These are phyloP conservation scores for Oxyscelio sp. DNA, from an alignment of 2,888 invertebrate species.

Conservation along the genomic window DNA sequence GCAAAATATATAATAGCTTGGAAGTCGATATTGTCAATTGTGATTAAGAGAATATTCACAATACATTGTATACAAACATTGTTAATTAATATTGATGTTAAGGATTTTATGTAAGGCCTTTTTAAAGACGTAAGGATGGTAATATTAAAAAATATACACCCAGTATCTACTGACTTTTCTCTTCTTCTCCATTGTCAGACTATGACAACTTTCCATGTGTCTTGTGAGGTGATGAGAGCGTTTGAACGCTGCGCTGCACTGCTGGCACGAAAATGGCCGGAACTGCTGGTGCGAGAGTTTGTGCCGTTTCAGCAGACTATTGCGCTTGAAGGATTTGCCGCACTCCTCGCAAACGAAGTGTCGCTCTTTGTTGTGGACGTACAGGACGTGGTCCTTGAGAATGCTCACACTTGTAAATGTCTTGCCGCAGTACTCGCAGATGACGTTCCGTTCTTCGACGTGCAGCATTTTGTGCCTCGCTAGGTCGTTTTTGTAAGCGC, in stretches of 20 bases:
- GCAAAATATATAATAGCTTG: no score
- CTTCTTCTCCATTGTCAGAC: slow-evolving; percentile 81
- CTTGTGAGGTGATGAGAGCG: slow-evolving; percentile 85
- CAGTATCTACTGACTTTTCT: slow-evolving; percentile 81
- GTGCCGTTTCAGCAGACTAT: slow-evolving; percentile 85
- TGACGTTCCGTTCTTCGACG: slow-evolving; percentile 82
- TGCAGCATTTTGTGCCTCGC: no score
- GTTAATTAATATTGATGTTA: no score
- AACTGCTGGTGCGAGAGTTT: slow-evolving; percentile 85
- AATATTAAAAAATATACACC: no score
- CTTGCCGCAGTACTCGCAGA: slow-evolving; percentile 87
- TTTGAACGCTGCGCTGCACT: slow-evolving; percentile 85
- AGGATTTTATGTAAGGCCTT: no score
- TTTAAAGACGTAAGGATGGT: no score
- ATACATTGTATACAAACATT: no score
- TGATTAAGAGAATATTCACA: no score
- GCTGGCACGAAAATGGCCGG: slow-evolving; percentile 84
- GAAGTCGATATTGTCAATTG: no score
- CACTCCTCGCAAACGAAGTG: slow-evolving; percentile 86
- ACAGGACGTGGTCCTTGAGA: slow-evolving; percentile 86
- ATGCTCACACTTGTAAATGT: slow-evolving; percentile 85
- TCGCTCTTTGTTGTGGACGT: slow-evolving; percentile 84
- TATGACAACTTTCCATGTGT: slow-evolving; percentile 85
- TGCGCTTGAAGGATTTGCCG: slow-evolving; percentile 86
- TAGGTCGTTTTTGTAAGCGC: no score